Percentiles rank a stretch among this genome's conserved stretches.
These are phyloP conservation scores for Eristalinus aeneus DNA, from an alignment of 2,888 invertebrate genomes.

Conservation along the genomic window DNA sequence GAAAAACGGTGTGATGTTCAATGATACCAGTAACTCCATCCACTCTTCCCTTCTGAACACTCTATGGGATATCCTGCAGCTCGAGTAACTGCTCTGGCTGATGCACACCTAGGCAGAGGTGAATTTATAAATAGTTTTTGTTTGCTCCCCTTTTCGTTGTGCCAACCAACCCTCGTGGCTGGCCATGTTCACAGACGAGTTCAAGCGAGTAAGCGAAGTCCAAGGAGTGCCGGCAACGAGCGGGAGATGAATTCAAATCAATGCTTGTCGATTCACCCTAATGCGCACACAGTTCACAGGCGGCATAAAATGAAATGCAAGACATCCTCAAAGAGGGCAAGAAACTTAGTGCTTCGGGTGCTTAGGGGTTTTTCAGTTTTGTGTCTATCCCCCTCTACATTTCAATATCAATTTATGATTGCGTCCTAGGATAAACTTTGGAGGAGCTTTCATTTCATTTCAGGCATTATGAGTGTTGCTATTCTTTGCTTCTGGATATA, in stretches of 20 bases:
- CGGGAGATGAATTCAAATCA: conserved; percentile 54
- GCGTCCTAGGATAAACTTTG: conserved; percentile 54
- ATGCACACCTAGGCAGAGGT: conserved; percentile 37
- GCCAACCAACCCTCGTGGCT: conserved; percentile 13
- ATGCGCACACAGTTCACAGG: conserved; percentile 20
- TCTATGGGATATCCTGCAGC: not conserved
- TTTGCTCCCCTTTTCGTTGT: conserved; percentile 47
- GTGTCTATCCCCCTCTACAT: conserved; percentile 2
- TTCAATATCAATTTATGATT: conserved; percentile 57
- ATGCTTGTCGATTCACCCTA: conserved; percentile 47
- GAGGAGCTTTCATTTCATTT: conserved; percentile 57
- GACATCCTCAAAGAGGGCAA: conserved; percentile 60
- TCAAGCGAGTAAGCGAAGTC: not conserved
- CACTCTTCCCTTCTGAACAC: conserved; percentile 40
- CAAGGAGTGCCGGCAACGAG: not conserved
- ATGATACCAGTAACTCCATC: conserved; percentile 43
- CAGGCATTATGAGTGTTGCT: conserved; percentile 52
- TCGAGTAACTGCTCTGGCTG: not conserved
- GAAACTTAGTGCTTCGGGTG: conserved; percentile 27
- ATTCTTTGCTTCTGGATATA: too few relatives aligned
- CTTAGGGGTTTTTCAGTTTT: not conserved
- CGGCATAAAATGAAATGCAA: conserved; percentile 40
- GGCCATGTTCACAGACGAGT: conserved; percentile 23
- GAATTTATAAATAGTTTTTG: conserved; percentile 69
- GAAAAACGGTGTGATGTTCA: conserved; percentile 33